phyloP scores from a whole-genome alignment of 2,113 vertebrate species.

The Hydrochoerus hydrochaeris region DNA sequence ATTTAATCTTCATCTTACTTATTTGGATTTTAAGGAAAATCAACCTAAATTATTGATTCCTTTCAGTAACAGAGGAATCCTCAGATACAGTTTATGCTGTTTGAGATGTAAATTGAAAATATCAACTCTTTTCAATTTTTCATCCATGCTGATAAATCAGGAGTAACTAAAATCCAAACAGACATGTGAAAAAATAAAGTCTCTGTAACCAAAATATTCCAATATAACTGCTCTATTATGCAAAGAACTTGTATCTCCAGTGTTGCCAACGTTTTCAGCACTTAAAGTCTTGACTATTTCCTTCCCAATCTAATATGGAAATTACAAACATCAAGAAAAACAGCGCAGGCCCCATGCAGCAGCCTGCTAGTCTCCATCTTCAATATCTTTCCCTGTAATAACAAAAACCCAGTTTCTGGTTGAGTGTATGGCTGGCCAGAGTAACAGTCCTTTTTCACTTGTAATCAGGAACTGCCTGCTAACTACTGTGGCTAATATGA shows the following conservation, averaged over 20 bases:
- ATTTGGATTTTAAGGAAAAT: constrained; percentile 59
- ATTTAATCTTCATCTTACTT: constrained; percentile 73
- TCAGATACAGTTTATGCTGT: constrained; percentile 48
- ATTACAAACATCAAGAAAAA: neutral
- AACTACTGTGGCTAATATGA: neutral
- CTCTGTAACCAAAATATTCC: neutral
- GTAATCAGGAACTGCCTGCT: neutral
- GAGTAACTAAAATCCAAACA: constrained; percentile 62
- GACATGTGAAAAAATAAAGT: neutral
- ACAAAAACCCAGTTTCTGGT: neutral
- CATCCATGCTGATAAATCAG: neutral
- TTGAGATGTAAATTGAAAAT: constrained; percentile 62
- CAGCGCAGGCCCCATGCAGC: neutral
- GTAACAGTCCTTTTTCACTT: neutral
- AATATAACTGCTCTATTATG: neutral
- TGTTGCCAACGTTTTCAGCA: neutral
- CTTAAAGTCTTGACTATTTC: neutral
- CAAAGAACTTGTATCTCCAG: neutral
- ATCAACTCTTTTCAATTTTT: constrained; percentile 5
- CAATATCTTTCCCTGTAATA: neutral
- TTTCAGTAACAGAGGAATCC: constrained; percentile 54
- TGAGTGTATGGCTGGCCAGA: neutral
- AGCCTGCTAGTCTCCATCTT: neutral
- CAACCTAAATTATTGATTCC: constrained; percentile 62
- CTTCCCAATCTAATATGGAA: neutral